phyloP scores from a whole-genome alignment of 1,140 invertebrate genomes.

The Nymphalis io region DNA sequence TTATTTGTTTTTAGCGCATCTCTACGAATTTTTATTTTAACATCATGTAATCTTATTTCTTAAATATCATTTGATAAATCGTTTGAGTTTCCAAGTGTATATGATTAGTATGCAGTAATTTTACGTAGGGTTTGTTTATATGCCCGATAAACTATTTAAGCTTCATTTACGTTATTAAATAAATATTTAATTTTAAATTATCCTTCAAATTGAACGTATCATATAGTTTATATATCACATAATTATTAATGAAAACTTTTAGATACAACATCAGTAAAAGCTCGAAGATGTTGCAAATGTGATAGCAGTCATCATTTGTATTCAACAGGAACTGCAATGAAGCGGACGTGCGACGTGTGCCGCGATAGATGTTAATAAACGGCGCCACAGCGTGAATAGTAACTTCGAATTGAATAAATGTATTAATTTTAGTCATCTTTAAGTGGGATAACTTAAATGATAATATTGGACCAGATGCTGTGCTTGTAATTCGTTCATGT shows the following conservation, averaged over 20 bases:
- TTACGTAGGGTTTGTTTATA: no score
- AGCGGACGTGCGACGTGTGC: constrained; percentile 74
- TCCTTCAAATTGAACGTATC: not conserved
- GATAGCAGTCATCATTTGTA: constrained; percentile 42
- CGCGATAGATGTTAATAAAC: constrained; percentile 44
- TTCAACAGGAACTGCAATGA: constrained; percentile 48
- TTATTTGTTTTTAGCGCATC: no score
- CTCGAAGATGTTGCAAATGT: constrained; percentile 16
- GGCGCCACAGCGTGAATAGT: constrained; percentile 35
- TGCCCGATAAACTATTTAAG: no score
- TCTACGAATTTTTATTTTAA: no score
- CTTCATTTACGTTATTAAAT: no score
- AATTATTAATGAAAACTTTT: not conserved
- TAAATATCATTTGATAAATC: no score
- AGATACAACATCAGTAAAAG: constrained; percentile 17
- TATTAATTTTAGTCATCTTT: constrained; percentile 11
- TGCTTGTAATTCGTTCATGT: not conserved
- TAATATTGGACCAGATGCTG: not conserved
- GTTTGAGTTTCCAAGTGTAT: no score
- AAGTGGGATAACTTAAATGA: not conserved
- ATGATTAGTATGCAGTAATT: no score
- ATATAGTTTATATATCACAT: not conserved
- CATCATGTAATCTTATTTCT: no score
- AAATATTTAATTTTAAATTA: no score
- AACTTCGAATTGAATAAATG: constrained; percentile 25